Evolutionary conservation across 2,797 vertebrate genomes (phyloP), one percentile per base, ranked within the genome.

Genomic region (Selene dorsalis): DNA sequence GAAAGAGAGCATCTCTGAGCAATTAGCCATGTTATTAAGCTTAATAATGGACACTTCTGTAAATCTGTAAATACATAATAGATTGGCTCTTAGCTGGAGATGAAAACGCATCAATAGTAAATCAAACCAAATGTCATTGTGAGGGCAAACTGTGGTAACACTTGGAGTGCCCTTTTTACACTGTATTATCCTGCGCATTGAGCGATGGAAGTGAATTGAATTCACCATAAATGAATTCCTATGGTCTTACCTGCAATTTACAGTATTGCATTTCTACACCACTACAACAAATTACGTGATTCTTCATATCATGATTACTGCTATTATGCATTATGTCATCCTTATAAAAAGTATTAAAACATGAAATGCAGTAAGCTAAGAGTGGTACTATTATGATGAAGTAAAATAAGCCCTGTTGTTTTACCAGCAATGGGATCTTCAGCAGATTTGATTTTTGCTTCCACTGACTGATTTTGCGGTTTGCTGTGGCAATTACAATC

Each of bases 1-100:
- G 53, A 53, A 28, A 52, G 60, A 60, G 39, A 62, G 70, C 69
- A 84, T 60, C 63, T 58, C 56, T 41, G 43, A 69, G 71, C 57
- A 83, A 73, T 88, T 88, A 82, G 80, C 52, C 18, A 68, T 60
- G 74, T 74, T 59, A 65, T 86, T 77, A 83, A 83, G 17, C 59
- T 74, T 87, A 80, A 80, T 84, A 84, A 83, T 80, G 39, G 71
- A 73, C 72, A 65, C 47, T 83, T 84, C 18, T 20, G 6, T 67
- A 63, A 72, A 83, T 75, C 62, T 12, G 11, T 79, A 75, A 78
- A 86, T 83, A 32, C 56, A 71, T 81, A 87, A 84, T 77, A 64
- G 77, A 87, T 71, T 60, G 73, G 28, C 63, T 77, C 63, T 76
- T 77, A 53, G 55, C 45, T 77, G 66, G 45, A 81, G 52, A 72